A percentile compares a stretch with the other conserved stretches of the same genome.
phyloP scores from a whole-genome alignment of 2,888 invertebrate species.

The Atherix ibis region DNA sequence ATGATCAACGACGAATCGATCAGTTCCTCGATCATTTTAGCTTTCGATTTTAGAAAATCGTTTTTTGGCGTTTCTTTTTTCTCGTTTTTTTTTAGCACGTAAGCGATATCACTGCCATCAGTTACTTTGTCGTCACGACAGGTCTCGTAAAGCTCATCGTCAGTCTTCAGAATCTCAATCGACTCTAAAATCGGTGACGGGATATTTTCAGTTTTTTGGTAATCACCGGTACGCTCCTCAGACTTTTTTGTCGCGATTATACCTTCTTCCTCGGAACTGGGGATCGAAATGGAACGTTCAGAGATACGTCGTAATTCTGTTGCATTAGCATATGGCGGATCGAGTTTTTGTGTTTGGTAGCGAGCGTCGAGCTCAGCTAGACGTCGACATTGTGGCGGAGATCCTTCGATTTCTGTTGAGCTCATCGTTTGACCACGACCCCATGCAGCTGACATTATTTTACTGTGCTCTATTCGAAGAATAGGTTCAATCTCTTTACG shows the following conservation, averaged over 20 bases:
- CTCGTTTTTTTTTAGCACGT: conserved; percentile 23
- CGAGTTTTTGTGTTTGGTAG: conserved; percentile 43
- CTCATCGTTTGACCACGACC: conserved; percentile 58
- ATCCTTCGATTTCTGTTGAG: conserved; percentile 62
- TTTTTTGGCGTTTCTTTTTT: conserved; percentile 12
- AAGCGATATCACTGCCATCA: conserved; percentile 40
- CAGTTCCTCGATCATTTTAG: conserved; percentile 47
- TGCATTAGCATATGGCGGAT: conserved; percentile 45
- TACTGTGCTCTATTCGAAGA: conserved; percentile 53
- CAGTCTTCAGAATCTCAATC: conserved; percentile 42
- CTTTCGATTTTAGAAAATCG: conserved; percentile 25
- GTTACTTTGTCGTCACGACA: conserved; percentile 35
- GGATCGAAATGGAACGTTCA: conserved; percentile 58
- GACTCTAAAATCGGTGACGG: conserved; percentile 47
- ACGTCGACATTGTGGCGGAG: conserved; percentile 55
- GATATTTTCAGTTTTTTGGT: conserved; percentile 42
- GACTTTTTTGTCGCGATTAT: conserved; percentile 39
- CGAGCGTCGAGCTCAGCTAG: conserved; percentile 47
- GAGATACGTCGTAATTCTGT: conserved; percentile 54
- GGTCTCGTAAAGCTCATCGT: conserved; percentile 36
- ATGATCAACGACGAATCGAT: conserved; percentile 49
- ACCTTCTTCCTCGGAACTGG: conserved; percentile 57
- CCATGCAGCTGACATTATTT: conserved; percentile 49
- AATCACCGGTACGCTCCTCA: conserved; percentile 43
- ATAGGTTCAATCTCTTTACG: conserved; percentile 62